These are phyloP conservation scores for Trichoplusia ni DNA, from an alignment of 1,140 invertebrate genomes.

Conservation along the genomic window DNA sequence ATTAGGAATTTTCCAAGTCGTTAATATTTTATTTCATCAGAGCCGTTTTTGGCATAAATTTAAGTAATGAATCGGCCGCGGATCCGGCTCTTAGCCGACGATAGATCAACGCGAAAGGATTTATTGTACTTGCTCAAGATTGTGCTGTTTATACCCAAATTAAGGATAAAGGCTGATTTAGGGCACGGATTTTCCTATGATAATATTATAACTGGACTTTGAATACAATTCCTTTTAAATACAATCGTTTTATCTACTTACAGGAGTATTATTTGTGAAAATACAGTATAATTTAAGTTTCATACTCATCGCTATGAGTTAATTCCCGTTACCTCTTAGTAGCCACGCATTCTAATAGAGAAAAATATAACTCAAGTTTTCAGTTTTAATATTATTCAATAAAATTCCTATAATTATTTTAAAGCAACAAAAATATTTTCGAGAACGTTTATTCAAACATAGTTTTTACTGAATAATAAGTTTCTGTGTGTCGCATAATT, in stretches of 20 bases:
- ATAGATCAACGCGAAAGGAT: constrained; percentile 28
- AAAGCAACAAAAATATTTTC: neutral
- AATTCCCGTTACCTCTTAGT: no score
- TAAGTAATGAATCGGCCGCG: constrained; percentile 21
- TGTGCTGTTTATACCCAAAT: constrained; percentile 6
- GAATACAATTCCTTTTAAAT: no score
- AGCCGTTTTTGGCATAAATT: constrained; percentile 21
- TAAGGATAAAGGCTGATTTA: neutral
- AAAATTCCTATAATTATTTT: neutral
- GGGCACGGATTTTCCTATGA: neutral
- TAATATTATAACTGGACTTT: no score
- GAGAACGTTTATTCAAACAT: neutral
- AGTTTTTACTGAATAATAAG: neutral
- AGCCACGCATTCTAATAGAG: no score
- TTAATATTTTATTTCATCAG: constrained; percentile 27
- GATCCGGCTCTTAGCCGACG: constrained; percentile 23
- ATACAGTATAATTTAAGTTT: no score
- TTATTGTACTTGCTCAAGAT: constrained; percentile 20
- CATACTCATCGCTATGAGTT: no score
- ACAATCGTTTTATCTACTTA: no score
- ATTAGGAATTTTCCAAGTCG: constrained; percentile 26
- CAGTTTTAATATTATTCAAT: neutral
- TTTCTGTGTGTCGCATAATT: neutral
- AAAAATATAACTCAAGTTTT: no score
- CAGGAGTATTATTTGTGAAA: no score